Evolutionary conservation across 2,888 invertebrate species (phyloP), one percentile per base, ranked within the genome.

Genomic region (Fragum fragum): DNA sequence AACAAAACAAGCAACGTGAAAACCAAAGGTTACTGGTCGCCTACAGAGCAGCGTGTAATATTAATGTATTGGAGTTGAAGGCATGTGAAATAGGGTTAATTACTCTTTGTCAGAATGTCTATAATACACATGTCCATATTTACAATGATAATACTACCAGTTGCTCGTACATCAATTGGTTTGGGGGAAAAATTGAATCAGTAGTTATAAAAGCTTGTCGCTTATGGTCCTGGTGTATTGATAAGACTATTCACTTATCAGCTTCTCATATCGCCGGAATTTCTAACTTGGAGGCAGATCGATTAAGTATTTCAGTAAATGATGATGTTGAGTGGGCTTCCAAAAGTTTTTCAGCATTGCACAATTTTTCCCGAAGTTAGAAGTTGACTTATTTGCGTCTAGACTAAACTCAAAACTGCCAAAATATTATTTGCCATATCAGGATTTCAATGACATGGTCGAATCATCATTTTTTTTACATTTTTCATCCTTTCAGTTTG

Each of bases 401-500:
- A 68, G 76, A 32, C 70, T 77, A n/a, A 80, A 75, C 55, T 36
- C 29, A 23, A 80, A 76, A 55, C 36, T 76, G 1, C 21, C n/a
- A 21, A 21, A 61, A 11, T 80, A 72, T 68, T 57, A 68, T n/a
- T 72, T 75, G 0, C 28, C 72, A 5, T 29, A 36, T 18, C 68
- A 66, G n/a, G 70, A 75, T 80, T 42, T 71, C 70, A n/a, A 28
- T 76, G 21, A 63, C 53, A 9, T 80, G 79, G 76, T 32, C 16
- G 21, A 47, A 47, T 63, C 28, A 21, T 18, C 52, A 26, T 5
- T 76, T 23, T 57, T 36, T 36, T 36, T 80, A 71, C 36, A 80
- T 80, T n/a, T 75, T 80, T 72, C 79, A 75, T 39, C 79, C 76
- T 80, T 80, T 80, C 79, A 80, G 75, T 52, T n/a, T 75, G 14